Evolutionary conservation across 2,113 vertebrate species (phyloP).

Genomic region (Leiothrix lutea): DNA sequence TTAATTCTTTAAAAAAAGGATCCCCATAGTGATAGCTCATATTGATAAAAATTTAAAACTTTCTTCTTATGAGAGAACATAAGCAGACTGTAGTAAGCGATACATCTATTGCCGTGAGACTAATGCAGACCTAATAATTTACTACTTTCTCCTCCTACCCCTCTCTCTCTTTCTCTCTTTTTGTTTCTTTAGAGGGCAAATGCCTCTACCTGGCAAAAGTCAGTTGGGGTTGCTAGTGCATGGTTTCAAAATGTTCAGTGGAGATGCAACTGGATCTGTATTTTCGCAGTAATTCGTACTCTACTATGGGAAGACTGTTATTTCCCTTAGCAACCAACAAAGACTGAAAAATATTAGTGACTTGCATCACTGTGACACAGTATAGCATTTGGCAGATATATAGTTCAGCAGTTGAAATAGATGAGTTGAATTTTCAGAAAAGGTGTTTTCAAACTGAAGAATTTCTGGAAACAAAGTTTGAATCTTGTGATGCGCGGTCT

Average conservation of each 20-base stretch:
- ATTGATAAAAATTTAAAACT: constrained; percentile 53
- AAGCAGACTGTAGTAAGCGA: constrained; percentile 57
- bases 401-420: constrained; percentile 73
- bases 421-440: constrained; percentile 73
- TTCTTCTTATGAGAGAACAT: constrained; percentile 25
- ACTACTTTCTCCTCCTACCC: constrained; percentile 56
- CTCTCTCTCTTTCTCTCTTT: constrained; percentile 50
- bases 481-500: constrained; percentile 60
- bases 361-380: constrained; percentile 73
- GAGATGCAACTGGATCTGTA: constrained; percentile 69
- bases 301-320: constrained; percentile 70
- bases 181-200: constrained; percentile 68
- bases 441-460: constrained; percentile 72
- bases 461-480: constrained; percentile 71
- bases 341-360: constrained; percentile 75
- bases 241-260: constrained; percentile 75
- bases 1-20: constrained; percentile 64
- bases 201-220: constrained; percentile 76
- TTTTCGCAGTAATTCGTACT: constrained; percentile 74
- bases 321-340: constrained; percentile 76
- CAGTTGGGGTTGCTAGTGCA: constrained; percentile 74
- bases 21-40: constrained; percentile 59
- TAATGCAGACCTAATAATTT: constrained; percentile 58
- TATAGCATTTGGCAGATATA: constrained; percentile 77
- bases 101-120: constrained; percentile 65